These are phyloP conservation scores for Agelas oroides DNA, from an alignment of 37 sponge, comb jelly and placozoan genomes.

Conservation along the genomic window DNA sequence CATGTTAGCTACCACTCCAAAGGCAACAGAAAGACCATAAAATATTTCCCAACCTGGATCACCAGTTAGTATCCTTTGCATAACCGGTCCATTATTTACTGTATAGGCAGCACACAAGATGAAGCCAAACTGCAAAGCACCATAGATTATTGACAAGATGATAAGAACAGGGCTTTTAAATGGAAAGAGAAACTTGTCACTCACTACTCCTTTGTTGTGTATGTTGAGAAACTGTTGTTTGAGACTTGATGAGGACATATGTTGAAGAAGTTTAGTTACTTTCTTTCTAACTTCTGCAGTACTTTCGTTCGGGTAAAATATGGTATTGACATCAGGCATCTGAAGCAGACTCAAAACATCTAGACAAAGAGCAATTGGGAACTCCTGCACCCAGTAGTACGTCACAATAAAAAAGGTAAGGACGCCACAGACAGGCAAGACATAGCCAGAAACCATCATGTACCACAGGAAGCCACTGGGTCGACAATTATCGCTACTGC, in stretches of 20 bases:
- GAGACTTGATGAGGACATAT: neutral
- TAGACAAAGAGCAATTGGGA: neutral
- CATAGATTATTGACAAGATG: neutral
- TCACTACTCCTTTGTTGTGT: neutral
- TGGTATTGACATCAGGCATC: neutral
- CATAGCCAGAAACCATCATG: constrained; percentile 14
- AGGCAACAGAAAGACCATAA: neutral
- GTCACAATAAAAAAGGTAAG: neutral
- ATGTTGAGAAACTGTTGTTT: neutral
- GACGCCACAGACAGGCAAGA: neutral
- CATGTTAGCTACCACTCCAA: constrained; percentile 12
- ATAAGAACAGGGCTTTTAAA: neutral
- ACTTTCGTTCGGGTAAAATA: neutral
- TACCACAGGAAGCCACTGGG: constrained; percentile 7
- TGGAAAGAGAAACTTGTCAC: neutral
- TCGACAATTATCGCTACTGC: neutral
- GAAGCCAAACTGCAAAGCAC: constrained; percentile 10
- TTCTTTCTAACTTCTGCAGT: neutral
- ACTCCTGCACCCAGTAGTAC: constrained; percentile 22
- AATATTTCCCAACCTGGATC: neutral
- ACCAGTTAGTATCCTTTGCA: neutral
- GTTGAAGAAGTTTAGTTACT: neutral
- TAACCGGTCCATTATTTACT: neutral
- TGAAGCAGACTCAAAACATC: neutral
- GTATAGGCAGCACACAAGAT: neutral